These are phyloP conservation scores for Latrodectus hesperus DNA, from an alignment of 2,888 invertebrate genomes.

Conservation along the genomic window DNA sequence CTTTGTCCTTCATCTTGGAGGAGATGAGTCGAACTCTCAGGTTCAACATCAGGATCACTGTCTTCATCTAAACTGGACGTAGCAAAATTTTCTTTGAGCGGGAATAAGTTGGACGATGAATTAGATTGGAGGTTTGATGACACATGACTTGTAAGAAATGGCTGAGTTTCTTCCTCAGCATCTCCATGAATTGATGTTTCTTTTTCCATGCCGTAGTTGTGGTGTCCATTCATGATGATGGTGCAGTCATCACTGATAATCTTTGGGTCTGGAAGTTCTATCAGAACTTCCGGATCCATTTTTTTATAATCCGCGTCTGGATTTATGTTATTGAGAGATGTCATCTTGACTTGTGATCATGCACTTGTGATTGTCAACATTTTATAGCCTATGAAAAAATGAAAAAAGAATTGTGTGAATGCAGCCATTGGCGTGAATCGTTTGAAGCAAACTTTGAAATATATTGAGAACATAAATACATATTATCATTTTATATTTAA, in stretches of 20 bases:
- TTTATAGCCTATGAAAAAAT: too few relatives aligned
- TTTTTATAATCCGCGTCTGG: conserved; percentile 14
- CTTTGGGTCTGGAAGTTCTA: conserved; percentile 65
- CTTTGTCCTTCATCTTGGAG: conserved; percentile 21
- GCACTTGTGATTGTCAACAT: too few relatives aligned
- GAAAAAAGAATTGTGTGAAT: too few relatives aligned
- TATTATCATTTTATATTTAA: too few relatives aligned
- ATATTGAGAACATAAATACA: too few relatives aligned
- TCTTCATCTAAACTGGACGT: conserved; percentile 45
- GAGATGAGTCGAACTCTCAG: conserved; percentile 52
- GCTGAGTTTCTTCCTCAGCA: conserved; percentile 39
- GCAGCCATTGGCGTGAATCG: too few relatives aligned
- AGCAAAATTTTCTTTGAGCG: conserved; percentile 29
- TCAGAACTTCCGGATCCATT: conserved; percentile 44
- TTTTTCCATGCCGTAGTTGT: conserved; percentile 52
- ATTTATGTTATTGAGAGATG: conserved; percentile 37
- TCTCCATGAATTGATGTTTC: conserved; percentile 22
- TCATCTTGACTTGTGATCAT: conserved; percentile 15
- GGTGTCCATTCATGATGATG: conserved; percentile 58
- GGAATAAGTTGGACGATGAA: conserved; percentile 35
- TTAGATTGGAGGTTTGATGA: conserved; percentile 12
- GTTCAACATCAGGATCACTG: conserved; percentile 47
- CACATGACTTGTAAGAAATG: conserved; percentile 33
- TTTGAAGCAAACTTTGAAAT: too few relatives aligned
- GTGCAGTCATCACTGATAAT: conserved; percentile 38